Evolutionary conservation across 2,797 vertebrate genomes (phyloP).

Genomic region (Rallus crepitans): DNA sequence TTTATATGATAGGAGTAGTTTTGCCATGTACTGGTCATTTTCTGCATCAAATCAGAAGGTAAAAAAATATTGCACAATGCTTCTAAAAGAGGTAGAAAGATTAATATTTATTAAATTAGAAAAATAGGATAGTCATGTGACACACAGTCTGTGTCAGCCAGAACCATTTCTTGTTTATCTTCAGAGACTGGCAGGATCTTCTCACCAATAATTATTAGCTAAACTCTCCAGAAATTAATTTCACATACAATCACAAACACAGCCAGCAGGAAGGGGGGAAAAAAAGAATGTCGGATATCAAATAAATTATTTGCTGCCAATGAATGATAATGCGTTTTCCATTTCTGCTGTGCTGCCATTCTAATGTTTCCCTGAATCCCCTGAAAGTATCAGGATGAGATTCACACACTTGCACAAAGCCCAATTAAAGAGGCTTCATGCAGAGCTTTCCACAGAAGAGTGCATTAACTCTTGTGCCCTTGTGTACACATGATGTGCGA

Average conservation of each 20-base stretch:
- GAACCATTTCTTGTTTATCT: conserved; percentile 5
- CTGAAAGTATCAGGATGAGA: background rate
- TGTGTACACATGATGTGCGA: background rate
- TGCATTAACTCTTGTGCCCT: background rate
- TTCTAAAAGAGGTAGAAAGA: background rate
- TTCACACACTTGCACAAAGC: background rate
- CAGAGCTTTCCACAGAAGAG: background rate
- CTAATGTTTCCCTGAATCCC: background rate
- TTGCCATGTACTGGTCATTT: conserved; percentile 3
- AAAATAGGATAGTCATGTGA: background rate
- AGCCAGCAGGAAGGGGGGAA: background rate
- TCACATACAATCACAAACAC: background rate
- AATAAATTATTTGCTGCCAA: conserved; percentile 11
- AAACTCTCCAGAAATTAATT: conserved; percentile 44
- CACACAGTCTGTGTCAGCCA: background rate
- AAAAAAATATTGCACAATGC: background rate
- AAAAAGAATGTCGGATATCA: background rate
- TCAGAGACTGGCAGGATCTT: background rate
- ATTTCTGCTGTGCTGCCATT: conserved; percentile 6
- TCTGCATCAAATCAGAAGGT: background rate
- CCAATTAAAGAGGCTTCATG: conserved; percentile 5
- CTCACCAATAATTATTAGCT: conserved; percentile 21
- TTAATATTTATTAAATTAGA: conserved; percentile 40
- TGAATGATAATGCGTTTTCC: conserved; percentile 25
- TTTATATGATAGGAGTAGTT: conserved; percentile 26